Base-by-base conservation (phyloP, 2,888 invertebrate species). In the Drosophila vallismaia region DNA sequence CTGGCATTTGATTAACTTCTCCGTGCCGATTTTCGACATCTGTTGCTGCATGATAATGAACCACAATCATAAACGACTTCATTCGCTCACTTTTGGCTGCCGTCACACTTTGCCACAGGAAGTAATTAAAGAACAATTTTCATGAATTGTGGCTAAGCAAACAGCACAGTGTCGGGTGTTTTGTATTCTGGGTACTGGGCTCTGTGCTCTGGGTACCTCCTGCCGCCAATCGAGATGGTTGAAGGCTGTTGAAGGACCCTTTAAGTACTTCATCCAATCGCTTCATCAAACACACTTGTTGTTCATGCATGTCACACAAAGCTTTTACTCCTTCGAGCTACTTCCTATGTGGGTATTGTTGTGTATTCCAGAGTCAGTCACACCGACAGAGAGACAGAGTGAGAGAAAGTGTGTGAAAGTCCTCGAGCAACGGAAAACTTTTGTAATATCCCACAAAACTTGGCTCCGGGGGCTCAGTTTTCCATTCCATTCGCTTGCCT, bases 121-220 rank as follows among this genome's bases (percentile, higher is more conserved):
- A 83, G 86, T 86, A 82, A 82, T 82, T 83, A 82, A 86, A 83
- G 73, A 83, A 48, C 86, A 86, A 86, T 82, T 82, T 82, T 74
- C 73, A 46, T 55, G 55, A 58, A 73, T 67, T 72, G 67, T 67
- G 51, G 67, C 67, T 51, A 52, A 70, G 69, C 69, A 70, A 66
- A 54, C 64, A 66, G 31, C 46, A 46, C 33, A 36, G 29, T 8
- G 29, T 8, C 6, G 2, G 31, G 24, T 38, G 12, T 10, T 33
- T 10, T 4, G 33, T 33, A 4, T 10, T 33, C 36, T 10, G 10
- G 10, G 36, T 31, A 3, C 31, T 3, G 31, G 6, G 31, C 8
- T 8, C 31, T 2, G 31, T 31, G n/a, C n/a, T 3, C 9, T 31
- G 31, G 28, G 28, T 28, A 3, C 36, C 42, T 14, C 14, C 42